A percentile compares a stretch with the other conserved stretches of the same genome.
Conservation (phyloP, 2,888 invertebrate genomes). For the Nezara viridula region DNA sequence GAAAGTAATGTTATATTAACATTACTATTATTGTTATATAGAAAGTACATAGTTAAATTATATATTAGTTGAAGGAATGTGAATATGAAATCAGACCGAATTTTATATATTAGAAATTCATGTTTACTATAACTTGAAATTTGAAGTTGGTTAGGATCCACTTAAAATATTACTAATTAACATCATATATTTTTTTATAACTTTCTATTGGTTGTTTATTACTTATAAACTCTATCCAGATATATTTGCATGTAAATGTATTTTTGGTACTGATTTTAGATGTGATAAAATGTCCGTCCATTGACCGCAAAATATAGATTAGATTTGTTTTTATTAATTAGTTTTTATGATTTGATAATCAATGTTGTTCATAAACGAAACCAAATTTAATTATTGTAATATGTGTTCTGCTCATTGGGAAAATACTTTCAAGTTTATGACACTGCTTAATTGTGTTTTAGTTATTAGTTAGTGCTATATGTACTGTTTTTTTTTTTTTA, state of each 20-base stretch:
- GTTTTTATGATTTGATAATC: background rate
- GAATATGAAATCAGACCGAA: background rate
- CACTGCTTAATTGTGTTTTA: background rate
- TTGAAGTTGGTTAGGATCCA: constrained; percentile 4
- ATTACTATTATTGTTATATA: constrained; percentile 41
- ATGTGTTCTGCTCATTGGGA: background rate
- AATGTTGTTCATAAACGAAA: background rate
- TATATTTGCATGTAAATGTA: constrained; percentile 16
- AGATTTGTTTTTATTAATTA: background rate
- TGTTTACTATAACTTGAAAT: background rate
- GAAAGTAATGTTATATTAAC: background rate
- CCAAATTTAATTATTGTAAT: background rate
- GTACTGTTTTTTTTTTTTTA: background rate
- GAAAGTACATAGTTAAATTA: background rate
- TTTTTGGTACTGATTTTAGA: background rate
- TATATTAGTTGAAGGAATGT: background rate
- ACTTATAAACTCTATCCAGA: constrained; percentile 16
- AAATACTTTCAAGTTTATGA: background rate
- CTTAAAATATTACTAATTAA: constrained; percentile 21
- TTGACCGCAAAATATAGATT: background rate
- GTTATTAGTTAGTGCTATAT: background rate
- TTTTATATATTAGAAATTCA: background rate
- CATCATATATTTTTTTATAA: constrained; percentile 3
- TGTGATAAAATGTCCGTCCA: constrained; percentile 48
- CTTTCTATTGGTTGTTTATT: constrained; percentile 45